A percentile compares a stretch with the other conserved stretches of the same genome.
These are phyloP conservation scores for Apeltes quadracus DNA, from an alignment of 2,113 vertebrate species.

Conservation along the genomic window DNA sequence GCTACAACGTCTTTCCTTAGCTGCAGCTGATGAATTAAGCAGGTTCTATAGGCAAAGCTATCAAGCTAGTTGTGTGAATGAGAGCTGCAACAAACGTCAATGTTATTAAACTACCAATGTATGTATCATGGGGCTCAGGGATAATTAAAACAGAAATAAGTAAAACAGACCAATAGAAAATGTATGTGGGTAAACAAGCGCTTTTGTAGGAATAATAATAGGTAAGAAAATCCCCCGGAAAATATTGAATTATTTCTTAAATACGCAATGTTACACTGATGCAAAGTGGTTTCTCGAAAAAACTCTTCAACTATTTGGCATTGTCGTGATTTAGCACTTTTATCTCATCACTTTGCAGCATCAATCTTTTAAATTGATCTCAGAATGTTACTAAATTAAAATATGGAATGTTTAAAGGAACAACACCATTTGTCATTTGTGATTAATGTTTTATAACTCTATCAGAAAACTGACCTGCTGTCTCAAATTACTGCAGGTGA, in stretches of 20 bases:
- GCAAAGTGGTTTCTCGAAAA: too few species aligned
- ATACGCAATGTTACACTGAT: too few species aligned
- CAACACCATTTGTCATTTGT: constrained; percentile 31
- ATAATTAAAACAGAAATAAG: not conserved
- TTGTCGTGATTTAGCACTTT: too few species aligned
- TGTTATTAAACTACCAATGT: not conserved
- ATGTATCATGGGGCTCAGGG: not conserved
- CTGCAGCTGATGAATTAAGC: constrained; percentile 21
- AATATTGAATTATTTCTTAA: too few species aligned
- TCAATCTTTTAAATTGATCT: too few species aligned
- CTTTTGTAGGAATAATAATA: not conserved
- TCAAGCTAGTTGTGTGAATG: not conserved
- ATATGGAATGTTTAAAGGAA: constrained; percentile 10
- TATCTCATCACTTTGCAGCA: too few species aligned
- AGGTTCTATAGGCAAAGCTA: constrained; percentile 2
- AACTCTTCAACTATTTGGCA: too few species aligned
- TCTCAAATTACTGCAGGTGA: constrained; percentile 86
- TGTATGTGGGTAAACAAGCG: not conserved
- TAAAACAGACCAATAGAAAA: not conserved
- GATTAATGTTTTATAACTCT: constrained; percentile 79
- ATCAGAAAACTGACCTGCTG: constrained; percentile 83
- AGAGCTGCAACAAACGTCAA: not conserved
- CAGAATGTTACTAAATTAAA: too few species aligned
- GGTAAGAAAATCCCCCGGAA: too few species aligned
- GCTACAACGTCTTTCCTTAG: constrained; percentile 15